A percentile compares a stretch with the other conserved stretches of the same genome.
These are phyloP conservation scores for Oscheius sp. DNA, from an alignment of 2,888 invertebrate genomes.

Conservation along the genomic window DNA sequence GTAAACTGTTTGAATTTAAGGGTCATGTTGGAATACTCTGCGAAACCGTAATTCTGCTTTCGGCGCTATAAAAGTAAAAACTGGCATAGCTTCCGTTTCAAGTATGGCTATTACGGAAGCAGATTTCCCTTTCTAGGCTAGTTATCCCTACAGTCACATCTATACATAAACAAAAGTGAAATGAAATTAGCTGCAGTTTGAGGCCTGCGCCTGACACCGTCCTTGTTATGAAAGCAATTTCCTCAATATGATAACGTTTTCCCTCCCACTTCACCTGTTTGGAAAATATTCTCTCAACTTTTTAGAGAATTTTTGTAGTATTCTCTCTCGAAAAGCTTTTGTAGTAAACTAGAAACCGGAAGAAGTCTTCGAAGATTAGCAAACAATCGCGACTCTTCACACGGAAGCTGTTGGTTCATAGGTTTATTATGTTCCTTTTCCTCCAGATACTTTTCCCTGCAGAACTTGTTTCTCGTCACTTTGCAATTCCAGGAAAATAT, in stretches of 20 bases:
- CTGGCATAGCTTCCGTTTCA: too few relatives aligned
- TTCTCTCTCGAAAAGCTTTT: background rate
- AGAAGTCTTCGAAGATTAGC: constrained; percentile 23
- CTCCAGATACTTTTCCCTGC: too few relatives aligned
- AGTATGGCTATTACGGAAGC: too few relatives aligned
- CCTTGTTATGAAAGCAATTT: background rate
- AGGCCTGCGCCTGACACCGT: background rate
- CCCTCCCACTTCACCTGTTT: too few relatives aligned
- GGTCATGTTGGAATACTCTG: too few relatives aligned
- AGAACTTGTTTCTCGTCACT: background rate
- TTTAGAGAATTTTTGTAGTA: background rate
- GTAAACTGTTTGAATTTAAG: too few relatives aligned
- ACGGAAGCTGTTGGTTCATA: constrained; percentile 23
- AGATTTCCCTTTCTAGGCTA: too few relatives aligned
- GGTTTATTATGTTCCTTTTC: constrained; percentile 19
- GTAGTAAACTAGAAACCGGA: constrained; percentile 16
- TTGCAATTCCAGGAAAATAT: background rate
- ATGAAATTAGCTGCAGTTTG: background rate
- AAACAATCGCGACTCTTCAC: constrained; percentile 25
- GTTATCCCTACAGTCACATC: too few relatives aligned
- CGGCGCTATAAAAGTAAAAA: too few relatives aligned
- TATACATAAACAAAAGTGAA: background rate
- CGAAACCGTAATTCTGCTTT: too few relatives aligned
- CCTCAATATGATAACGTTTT: background rate
- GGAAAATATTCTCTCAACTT: background rate